A percentile compares a stretch with the other conserved stretches of the same genome.
Conservation (phyloP, 2,888 invertebrate species). For the Pyrocoelia pectoralis region DNA sequence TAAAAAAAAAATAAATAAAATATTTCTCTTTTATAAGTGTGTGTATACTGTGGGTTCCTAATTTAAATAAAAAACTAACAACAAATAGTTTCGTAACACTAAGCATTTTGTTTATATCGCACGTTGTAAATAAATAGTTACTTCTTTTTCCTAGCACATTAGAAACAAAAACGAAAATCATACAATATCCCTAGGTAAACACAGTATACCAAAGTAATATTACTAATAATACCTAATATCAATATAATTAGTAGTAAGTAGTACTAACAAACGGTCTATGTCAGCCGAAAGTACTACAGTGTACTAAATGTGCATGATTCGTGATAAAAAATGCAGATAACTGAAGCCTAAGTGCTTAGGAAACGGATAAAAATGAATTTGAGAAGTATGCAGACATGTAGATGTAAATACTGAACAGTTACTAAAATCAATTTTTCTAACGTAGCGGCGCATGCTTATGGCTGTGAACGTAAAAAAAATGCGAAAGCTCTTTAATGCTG, state of each 20-base stretch:
- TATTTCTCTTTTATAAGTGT: conserved; percentile 24
- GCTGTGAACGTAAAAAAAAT: conserved; percentile 37
- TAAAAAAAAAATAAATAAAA: conserved; percentile 60
- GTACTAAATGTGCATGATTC: conserved; percentile 40
- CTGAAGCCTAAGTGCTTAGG: conserved; percentile 45
- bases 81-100: conserved; percentile 9
- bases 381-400: conserved; percentile 27
- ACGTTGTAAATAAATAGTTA: conserved; percentile 17
- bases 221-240: conserved; percentile 33
- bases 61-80: conserved; percentile 11
- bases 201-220: conserved; percentile 15
- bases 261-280: conserved; percentile 40
- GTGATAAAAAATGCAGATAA: conserved; percentile 40
- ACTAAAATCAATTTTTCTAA: conserved; percentile 49
- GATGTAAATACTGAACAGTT: conserved; percentile 48
- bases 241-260: conserved; percentile 4
- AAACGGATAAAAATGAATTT: conserved; percentile 41
- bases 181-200: conserved; percentile 8
- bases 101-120: conserved; percentile 7
- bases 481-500: conserved; percentile 35
- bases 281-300: conserved; percentile 41
- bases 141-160: conserved; percentile 11
- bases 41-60: conserved; percentile 26
- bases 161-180: conserved; percentile 7
- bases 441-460: conserved; percentile 24